phyloP scores from a whole-genome alignment of 2,113 vertebrate species.

The Corythaixoides concolor region DNA sequence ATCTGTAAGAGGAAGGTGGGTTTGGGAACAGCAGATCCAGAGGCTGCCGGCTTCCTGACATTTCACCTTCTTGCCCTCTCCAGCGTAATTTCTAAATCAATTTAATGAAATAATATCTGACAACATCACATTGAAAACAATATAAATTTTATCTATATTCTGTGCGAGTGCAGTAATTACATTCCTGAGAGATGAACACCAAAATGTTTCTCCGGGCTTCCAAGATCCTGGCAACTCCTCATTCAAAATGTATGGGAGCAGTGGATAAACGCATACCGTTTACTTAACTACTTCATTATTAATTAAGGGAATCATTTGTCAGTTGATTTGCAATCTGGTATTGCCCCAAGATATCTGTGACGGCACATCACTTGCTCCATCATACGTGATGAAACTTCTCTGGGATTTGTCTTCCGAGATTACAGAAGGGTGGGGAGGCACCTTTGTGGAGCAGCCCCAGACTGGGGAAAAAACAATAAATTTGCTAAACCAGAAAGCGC shows the following conservation, averaged over 20 bases:
- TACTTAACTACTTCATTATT: not conserved
- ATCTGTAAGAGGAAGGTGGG: not conserved
- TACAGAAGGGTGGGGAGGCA: not conserved
- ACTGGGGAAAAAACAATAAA: not conserved
- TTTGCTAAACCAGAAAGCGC: not conserved
- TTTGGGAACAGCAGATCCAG: not conserved
- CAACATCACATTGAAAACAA: not conserved
- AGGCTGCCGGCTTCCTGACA: not conserved
- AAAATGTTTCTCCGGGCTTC: not conserved
- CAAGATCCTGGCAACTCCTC: not conserved
- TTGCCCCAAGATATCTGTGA: not conserved
- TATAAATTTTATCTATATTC: not conserved
- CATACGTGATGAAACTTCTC: not conserved
- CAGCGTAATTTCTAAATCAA: not conserved
- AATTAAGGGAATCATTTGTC: slow-evolving; percentile 15
- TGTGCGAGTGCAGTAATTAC: not conserved
- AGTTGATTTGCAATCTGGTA: slow-evolving; percentile 1
- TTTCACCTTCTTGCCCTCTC: not conserved
- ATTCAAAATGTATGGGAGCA: not conserved
- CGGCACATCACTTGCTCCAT: not conserved
- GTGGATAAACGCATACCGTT: not conserved
- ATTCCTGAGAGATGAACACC: not conserved
- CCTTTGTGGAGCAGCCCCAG: not conserved
- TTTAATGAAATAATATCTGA: not conserved
- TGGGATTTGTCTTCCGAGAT: not conserved